Evolutionary conservation across 2,113 vertebrate genomes (phyloP), one percentile per base, ranked within the genome.

Genomic region (Amblyornis subalaris): DNA sequence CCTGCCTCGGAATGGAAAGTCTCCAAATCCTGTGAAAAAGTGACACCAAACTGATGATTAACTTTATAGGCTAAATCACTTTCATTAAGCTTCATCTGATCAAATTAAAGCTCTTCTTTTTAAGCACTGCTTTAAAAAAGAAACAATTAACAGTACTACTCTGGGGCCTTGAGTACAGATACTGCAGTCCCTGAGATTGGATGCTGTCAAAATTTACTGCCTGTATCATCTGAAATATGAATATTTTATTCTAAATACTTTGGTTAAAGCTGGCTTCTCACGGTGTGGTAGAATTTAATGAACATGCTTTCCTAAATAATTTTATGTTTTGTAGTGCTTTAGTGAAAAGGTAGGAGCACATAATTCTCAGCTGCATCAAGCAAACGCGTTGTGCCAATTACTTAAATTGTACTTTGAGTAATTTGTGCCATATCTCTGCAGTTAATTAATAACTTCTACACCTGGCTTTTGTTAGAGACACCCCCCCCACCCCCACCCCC

Each of bases 161-260:
- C n/a, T 65, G 61, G 74, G 60, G 51, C 42, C 78, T 71, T 47
- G 72, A 53, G 25, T 73, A 54, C n/a, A 88, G 76, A 75, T 50
- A 69, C 66, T 90, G 55, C 66, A 83, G 81, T 90, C 36, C 65
- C 85, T 78, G 50, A 77, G 76, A 85, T 3, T 67, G 85, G 75
- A 83, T 95, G 42, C 75, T 92, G 76, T 94, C 70, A 95, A 80
- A 95, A 91, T 95, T 92, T 78, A 94, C 64, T 94, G 47, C n/a
- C 47, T 87, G 72, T 55, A 64, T 92, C 26, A 23, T 90, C 64
- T 82, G 61, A 95, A 86, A 90, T 70, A 93, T 72, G 77, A 95
- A 96, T 96, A 87, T 96, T 97, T 91, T 90, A 87, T 95, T 95
- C 74, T 51, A 81, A 93, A 94, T 80, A n/a, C 88, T 91, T 92